phyloP scores from a whole-genome alignment of 2,888 invertebrate genomes.

The Rhagonycha fulva region DNA sequence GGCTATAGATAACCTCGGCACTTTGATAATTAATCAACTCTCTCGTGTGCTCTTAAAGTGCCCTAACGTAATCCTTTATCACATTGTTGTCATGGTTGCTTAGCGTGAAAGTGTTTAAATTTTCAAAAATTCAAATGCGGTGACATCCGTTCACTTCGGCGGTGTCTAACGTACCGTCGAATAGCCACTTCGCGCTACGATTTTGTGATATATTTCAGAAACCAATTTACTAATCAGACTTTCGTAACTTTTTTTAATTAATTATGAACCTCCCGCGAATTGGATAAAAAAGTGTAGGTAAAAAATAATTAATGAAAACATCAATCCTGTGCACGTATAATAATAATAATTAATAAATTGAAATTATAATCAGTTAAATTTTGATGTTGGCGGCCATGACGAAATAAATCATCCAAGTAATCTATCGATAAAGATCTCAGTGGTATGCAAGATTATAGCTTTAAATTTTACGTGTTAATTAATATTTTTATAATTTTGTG shows the following conservation, averaged over 20 bases:
- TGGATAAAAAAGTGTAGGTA: neutral
- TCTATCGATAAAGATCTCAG: constrained; percentile 35
- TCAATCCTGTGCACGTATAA: constrained; percentile 1
- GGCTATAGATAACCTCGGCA: too few relatives aligned
- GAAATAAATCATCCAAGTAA: constrained; percentile 35
- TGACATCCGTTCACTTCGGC: too few relatives aligned
- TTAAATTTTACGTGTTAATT: constrained; percentile 33
- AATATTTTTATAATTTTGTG: constrained; percentile 1
- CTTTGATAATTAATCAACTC: too few relatives aligned
- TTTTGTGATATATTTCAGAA: too few relatives aligned
- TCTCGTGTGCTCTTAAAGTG: too few relatives aligned
- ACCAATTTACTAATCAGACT: too few relatives aligned
- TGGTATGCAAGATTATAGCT: constrained; percentile 32
- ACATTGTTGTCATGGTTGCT: too few relatives aligned
- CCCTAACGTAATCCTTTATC: too few relatives aligned
- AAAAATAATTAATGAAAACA: constrained; percentile 5
- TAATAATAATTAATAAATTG: constrained; percentile 16
- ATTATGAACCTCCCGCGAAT: neutral
- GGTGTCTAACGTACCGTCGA: too few relatives aligned
- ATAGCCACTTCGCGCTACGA: too few relatives aligned
- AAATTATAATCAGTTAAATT: constrained; percentile 15
- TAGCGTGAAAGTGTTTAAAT: too few relatives aligned
- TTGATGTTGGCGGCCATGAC: constrained; percentile 21
- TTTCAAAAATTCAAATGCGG: too few relatives aligned
- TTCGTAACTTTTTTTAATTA: neutral